These are phyloP conservation scores for Alentia gelatinosa DNA, from an alignment of 2,888 invertebrate genomes.

Conservation along the genomic window DNA sequence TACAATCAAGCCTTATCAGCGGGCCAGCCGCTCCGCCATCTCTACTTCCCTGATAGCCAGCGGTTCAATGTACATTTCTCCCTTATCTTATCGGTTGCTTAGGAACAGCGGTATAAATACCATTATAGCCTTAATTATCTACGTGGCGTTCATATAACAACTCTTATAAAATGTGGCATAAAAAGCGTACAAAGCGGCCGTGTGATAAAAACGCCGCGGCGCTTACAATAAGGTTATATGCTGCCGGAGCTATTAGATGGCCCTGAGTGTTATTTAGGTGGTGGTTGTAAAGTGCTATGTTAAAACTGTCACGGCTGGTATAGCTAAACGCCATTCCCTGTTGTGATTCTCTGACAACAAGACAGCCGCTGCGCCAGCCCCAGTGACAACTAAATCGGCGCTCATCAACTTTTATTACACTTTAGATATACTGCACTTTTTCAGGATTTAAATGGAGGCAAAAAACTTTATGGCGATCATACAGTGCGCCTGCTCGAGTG, in stretches of 20 bases:
- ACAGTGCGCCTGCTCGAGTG: constrained; percentile 49
- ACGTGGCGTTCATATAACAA: neutral
- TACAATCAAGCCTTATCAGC: constrained; percentile 13
- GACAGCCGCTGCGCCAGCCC: neutral
- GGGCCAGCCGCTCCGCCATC: neutral
- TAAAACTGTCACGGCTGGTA: neutral
- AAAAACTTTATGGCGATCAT: constrained; percentile 52
- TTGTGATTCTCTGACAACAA: neutral
- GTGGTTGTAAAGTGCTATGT: neutral
- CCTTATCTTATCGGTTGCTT: constrained; percentile 22
- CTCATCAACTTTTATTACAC: constrained; percentile 52
- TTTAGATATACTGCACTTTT: constrained; percentile 52
- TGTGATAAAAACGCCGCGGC: neutral
- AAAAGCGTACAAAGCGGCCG: neutral
- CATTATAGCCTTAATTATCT: constrained; percentile 18
- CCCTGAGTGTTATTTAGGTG: neutral
- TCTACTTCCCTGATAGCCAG: neutral
- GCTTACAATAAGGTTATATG: constrained; percentile 12
- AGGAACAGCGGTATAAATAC: neutral
- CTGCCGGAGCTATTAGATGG: neutral
- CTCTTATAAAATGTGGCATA: neutral
- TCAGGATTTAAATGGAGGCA: constrained; percentile 41
- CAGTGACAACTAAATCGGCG: constrained; percentile 48
- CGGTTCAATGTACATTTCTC: constrained; percentile 11
- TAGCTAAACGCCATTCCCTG: neutral